phyloP scores from a whole-genome alignment of 2,113 vertebrate genomes.

The Falco punctatus region DNA sequence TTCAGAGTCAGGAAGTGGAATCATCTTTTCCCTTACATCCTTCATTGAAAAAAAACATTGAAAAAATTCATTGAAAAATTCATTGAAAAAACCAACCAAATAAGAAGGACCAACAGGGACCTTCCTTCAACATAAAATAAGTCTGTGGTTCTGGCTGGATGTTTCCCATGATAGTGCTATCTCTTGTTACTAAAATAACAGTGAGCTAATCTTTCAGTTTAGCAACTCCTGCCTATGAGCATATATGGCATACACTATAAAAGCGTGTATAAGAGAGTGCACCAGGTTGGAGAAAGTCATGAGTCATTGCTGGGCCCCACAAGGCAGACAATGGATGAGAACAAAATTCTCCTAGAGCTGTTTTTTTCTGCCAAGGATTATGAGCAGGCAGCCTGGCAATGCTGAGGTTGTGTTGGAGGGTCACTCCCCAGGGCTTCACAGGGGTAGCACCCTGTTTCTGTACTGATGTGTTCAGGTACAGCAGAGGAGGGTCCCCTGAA shows the following conservation, averaged over 20 bases:
- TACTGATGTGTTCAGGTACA: neutral
- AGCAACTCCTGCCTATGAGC: neutral
- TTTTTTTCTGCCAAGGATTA: neutral
- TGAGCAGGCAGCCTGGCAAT: neutral
- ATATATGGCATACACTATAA: neutral
- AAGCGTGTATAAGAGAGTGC: neutral
- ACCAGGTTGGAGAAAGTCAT: neutral
- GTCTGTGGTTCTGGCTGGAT: neutral
- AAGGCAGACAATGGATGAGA: neutral
- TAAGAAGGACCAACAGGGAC: neutral
- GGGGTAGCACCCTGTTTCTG: neutral
- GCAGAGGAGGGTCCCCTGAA: neutral
- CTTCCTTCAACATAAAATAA: neutral
- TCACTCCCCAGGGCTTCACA: neutral
- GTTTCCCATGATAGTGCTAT: neutral
- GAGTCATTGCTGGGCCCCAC: neutral
- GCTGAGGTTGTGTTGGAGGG: neutral
- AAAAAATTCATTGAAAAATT: too few relatives aligned
- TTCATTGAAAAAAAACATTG: neutral
- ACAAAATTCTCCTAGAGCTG: neutral
- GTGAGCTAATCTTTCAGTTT: neutral
- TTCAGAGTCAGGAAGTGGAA: neutral
- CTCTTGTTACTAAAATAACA: neutral
- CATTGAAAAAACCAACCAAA: neutral
- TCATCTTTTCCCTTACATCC: neutral